Evolutionary conservation across 2,888 invertebrate genomes (phyloP).

Genomic region (Eulithis prunata): DNA sequence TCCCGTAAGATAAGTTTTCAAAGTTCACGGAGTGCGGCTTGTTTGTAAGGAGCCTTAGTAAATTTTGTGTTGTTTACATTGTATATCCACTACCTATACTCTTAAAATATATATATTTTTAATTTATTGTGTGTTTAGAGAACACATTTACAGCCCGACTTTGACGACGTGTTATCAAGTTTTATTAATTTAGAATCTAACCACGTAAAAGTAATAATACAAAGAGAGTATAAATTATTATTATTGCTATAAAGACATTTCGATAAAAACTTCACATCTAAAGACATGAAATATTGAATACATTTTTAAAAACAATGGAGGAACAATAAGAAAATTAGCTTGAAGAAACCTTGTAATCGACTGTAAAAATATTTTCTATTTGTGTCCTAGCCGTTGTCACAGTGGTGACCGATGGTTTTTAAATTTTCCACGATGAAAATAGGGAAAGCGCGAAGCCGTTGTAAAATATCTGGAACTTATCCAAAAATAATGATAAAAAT

Average conservation of each 20-base stretch:
- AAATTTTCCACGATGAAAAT: conserved; percentile 83
- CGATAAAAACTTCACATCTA: conserved; percentile 6
- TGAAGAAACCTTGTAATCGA: conserved; percentile 73
- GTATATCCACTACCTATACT: not conserved
- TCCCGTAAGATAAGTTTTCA: too few species aligned
- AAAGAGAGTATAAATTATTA: conserved; percentile 14
- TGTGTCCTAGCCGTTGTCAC: conserved; percentile 81
- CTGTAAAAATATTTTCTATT: conserved; percentile 81
- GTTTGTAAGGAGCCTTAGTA: too few species aligned
- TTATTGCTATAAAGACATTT: conserved; percentile 6
- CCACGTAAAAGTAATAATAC: conserved; percentile 29
- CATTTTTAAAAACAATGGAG: conserved; percentile 30
- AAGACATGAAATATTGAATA: conserved; percentile 16
- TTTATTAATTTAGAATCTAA: conserved; percentile 45
- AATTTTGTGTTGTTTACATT: not conserved
- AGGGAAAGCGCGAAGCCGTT: conserved; percentile 81
- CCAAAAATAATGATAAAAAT: conserved; percentile 80
- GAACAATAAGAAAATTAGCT: conserved; percentile 36
- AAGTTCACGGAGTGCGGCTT: too few species aligned
- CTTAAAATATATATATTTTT: conserved; percentile 38
- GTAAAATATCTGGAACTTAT: conserved; percentile 74
- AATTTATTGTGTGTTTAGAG: conserved; percentile 42
- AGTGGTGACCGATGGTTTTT: conserved; percentile 82
- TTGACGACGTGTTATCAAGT: conserved; percentile 54
- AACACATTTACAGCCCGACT: conserved; percentile 45